phyloP scores from a whole-genome alignment of 2,888 invertebrate species.

The Epistrophella euchroma region DNA sequence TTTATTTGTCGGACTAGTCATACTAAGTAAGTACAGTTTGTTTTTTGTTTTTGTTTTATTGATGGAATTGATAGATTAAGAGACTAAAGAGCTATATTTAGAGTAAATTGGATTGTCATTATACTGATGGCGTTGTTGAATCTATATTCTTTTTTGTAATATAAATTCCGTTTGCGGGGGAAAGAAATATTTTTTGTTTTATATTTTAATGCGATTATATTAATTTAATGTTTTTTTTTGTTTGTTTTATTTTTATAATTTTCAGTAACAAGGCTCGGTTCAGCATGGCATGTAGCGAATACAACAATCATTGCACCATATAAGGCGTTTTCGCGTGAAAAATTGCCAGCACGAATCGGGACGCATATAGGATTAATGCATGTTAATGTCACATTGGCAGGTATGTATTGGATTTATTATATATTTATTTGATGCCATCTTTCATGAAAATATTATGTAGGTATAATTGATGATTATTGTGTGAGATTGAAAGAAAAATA shows the following conservation, averaged over 20 bases:
- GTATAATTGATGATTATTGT: too few relatives aligned
- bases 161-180: conserved; percentile 9
- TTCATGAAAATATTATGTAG: not conserved
- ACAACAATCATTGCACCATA: conserved; percentile 93
- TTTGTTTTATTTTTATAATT: conserved; percentile 81
- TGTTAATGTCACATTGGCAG: conserved; percentile 97
- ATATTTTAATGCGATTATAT: not conserved
- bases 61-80: conserved; percentile 32
- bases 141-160: conserved; percentile 11
- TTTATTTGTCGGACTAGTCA: conserved; percentile 96
- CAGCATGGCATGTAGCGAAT: conserved; percentile 96
- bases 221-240: conserved; percentile 30
- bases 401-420: conserved; percentile 85
- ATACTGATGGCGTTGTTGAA: conserved; percentile 5
- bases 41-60: conserved; percentile 7
- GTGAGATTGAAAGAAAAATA: too few relatives aligned
- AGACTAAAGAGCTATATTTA: conserved; percentile 35
- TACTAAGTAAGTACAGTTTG: conserved; percentile 90
- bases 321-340: conserved; percentile 95
- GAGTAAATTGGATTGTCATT: conserved; percentile 60
- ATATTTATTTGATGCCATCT: not conserved
- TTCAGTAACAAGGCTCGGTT: conserved; percentile 94
- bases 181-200: not conserved
- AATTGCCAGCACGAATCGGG: conserved; percentile 94
- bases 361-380: conserved; percentile 96